Base-by-base conservation (phyloP, 2,113 vertebrate genomes). In the Stigmatopora nigra region DNA sequence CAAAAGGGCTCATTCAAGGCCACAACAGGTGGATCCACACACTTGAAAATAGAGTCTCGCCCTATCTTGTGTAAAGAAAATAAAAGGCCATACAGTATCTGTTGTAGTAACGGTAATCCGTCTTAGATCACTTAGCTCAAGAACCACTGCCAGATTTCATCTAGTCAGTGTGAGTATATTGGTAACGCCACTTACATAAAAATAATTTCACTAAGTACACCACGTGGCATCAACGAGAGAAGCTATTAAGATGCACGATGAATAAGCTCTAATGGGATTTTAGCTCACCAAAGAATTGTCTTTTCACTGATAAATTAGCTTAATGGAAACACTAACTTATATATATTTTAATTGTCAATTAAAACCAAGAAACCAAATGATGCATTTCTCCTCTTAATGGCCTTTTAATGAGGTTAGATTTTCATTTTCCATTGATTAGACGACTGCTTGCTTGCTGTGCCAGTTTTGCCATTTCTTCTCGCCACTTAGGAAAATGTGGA, bases 331-430 rank as follows among this genome's bases (percentile, higher is more conserved):
- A 86, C 86, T 88, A 86, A 85, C 67, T 85, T 88, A 82, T 83
- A 82, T 83, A 87, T 81, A 72, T 85, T 80, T 84, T 82, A 85
- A 88, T 87, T 88, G 86, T 83, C 85, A 86, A 82, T 89, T 89
- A 85, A 86, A 86, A 81, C 68, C 59, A 68, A 65, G 81, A 84
- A 78, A 70, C 51, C 61, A 87, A 89, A 87, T 88, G 85, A 90
- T 84, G 78, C 84, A 88, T 83, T 83, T 77, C 82, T 71, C 55
- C 76, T 76, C 76, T 64, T 89, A 89, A 91, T 88, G 81, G 72
- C 70, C 61, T 87, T 90, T 90, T 90, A 87, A 90, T 78, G 86
- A 88, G 73, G 76, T 72, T 73, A 69, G 80, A 84, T 84, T 69
- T 86, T 73, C 44, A 76, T 78, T 84, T 81, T 75, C 76, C 63